Evolutionary conservation across 2,888 invertebrate species (phyloP).

Genomic region (Octodonta nipae): DNA sequence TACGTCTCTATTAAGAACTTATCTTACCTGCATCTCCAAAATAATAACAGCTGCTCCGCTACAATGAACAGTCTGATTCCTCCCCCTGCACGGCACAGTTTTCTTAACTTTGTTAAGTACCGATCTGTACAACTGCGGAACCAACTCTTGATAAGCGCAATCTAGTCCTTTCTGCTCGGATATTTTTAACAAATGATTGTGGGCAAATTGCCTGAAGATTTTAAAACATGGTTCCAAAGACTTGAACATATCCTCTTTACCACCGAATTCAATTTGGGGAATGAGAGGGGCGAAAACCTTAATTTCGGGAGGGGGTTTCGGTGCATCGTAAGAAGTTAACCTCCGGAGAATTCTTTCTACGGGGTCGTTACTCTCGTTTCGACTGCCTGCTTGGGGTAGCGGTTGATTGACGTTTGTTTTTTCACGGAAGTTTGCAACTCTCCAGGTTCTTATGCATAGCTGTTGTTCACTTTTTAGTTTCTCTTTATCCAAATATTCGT

Average conservation of each 20-base stretch:
- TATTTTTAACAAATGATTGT: constrained; percentile 44
- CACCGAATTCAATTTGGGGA: constrained; percentile 23
- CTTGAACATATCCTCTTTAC: constrained; percentile 23
- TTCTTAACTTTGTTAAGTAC: constrained; percentile 35
- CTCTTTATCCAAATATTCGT: constrained; percentile 50
- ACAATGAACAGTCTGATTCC: constrained; percentile 42
- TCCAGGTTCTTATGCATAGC: constrained; percentile 43
- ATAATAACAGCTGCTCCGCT: constrained; percentile 46
- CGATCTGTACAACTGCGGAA: constrained; percentile 45
- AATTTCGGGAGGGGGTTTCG: constrained; percentile 44
- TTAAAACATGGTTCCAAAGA: constrained; percentile 32
- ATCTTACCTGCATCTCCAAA: constrained; percentile 38
- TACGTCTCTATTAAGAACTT: constrained; percentile 5
- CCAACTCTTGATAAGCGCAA: constrained; percentile 46
- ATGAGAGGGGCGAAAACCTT: constrained; percentile 34
- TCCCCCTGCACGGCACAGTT: constrained; percentile 41
- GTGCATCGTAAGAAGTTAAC: constrained; percentile 51
- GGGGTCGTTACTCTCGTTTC: constrained; percentile 36
- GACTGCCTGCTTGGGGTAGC: constrained; percentile 25
- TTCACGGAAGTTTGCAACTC: constrained; percentile 39
- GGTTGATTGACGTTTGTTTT: constrained; percentile 30
- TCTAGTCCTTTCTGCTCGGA: constrained; percentile 56
- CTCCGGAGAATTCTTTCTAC: constrained; percentile 43
- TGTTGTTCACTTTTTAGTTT: constrained; percentile 41
- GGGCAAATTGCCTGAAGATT: constrained; percentile 36